Conservation (phyloP, 2,113 vertebrate genomes). For the Microcebus griseorufus region DNA sequence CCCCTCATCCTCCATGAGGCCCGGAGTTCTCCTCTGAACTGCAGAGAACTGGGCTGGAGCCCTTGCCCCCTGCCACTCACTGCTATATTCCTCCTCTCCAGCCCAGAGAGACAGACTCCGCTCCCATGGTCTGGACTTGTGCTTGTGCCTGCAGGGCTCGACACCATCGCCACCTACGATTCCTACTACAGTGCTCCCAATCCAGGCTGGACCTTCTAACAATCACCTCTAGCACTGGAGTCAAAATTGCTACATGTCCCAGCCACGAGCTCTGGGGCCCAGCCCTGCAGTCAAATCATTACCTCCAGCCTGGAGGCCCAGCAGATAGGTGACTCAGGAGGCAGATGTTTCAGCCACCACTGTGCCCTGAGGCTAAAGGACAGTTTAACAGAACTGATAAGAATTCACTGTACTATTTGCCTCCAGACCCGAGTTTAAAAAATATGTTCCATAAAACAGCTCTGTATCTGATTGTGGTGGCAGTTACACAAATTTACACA, state of each 20-base stretch:
- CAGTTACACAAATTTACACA: background rate
- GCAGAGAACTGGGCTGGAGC: background rate
- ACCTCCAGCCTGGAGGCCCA: background rate
- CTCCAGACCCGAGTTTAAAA: background rate
- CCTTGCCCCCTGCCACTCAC: background rate
- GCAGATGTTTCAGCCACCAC: background rate
- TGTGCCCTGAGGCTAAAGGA: background rate
- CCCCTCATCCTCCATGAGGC: background rate
- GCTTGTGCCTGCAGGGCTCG: rapidly evolving
- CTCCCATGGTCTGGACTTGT: background rate
- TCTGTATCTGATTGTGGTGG: background rate
- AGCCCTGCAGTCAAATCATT: background rate
- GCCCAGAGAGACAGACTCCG: background rate
- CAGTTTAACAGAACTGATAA: background rate
- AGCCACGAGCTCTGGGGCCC: background rate
- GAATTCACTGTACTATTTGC: background rate
- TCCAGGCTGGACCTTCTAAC: background rate
- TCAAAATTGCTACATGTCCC: background rate
- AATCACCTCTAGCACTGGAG: background rate
- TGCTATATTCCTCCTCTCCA: background rate
- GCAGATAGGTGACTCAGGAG: background rate
- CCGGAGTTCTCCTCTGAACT: background rate
- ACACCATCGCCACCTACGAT: rapidly evolving
- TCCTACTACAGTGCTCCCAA: background rate
- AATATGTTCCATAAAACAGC: background rate